Conservation (phyloP, 2,797 vertebrate species). For the Leptoclinus maculatus region DNA sequence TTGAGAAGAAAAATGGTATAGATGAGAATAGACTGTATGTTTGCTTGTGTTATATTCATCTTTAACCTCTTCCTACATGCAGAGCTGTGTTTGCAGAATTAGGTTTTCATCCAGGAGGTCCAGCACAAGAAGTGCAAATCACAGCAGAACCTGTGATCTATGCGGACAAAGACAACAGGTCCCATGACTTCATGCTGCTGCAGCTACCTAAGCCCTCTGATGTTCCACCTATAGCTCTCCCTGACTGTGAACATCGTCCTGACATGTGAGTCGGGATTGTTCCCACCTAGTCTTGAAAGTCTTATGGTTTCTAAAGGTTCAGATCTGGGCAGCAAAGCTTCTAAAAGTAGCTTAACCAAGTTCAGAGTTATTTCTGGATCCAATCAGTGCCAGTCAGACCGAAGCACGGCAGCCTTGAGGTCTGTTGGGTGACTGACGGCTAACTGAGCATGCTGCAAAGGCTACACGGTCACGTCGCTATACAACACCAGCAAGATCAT, state of each 20-base stretch:
- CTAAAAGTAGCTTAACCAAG: no score
- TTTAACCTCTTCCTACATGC: not conserved
- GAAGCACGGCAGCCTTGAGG: not conserved
- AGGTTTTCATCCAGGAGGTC: not conserved
- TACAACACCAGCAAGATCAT: no score
- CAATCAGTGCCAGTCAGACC: not conserved
- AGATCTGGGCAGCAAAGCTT: not conserved
- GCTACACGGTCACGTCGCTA: no score
- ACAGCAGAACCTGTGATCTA: slow-evolving; percentile 9
- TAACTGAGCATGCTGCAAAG: no score
- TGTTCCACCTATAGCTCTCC: not conserved
- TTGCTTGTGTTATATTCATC: not conserved
- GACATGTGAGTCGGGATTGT: slow-evolving; percentile 1
- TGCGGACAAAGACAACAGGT: not conserved
- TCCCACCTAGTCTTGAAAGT: not conserved
- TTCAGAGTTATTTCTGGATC: not conserved
- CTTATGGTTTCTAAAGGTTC: not conserved
- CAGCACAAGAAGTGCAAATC: not conserved
- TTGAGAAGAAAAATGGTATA: not conserved
- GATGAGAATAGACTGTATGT: not conserved
- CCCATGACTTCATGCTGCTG: slow-evolving; percentile 38
- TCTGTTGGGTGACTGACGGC: no score
- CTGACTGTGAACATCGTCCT: not conserved
- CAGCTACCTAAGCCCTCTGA: not conserved
- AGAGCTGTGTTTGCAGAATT: slow-evolving; percentile 6